Evolutionary conservation across 1,140 invertebrate genomes (phyloP).

Genomic region (Berghia stephanieae): DNA sequence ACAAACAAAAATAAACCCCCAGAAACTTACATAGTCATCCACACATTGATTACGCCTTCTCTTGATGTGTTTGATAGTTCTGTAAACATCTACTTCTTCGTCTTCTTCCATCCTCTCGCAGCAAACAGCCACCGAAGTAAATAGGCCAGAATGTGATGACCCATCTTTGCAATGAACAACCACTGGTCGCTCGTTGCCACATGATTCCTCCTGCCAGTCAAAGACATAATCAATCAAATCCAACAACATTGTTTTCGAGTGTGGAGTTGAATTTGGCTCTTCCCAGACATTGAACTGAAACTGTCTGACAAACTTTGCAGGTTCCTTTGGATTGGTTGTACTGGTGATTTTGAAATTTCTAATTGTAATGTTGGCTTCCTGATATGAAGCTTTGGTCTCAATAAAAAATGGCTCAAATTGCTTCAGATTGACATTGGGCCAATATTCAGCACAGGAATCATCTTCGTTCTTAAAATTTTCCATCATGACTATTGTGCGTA

Average conservation of each 20-base stretch:
- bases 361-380: slow-evolving; percentile 58
- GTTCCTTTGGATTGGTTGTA: slow-evolving; percentile 42
- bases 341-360: slow-evolving; percentile 48
- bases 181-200: slow-evolving; percentile 46
- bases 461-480: slow-evolving; percentile 53
- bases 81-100: slow-evolving; percentile 60
- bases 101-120: slow-evolving; percentile 57
- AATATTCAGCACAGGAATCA: slow-evolving; percentile 60
- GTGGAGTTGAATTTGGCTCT: slow-evolving; percentile 52
- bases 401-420: slow-evolving; percentile 57
- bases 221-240: slow-evolving; percentile 55
- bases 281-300: slow-evolving; percentile 63
- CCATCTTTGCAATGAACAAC: slow-evolving; percentile 64
- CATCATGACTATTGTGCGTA: slow-evolving; percentile 62
- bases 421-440: slow-evolving; percentile 55
- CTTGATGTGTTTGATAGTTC: slow-evolving; percentile 62
- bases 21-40: slow-evolving; percentile 55
- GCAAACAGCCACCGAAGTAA: slow-evolving; percentile 48
- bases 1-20: background rate
- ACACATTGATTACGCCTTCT: slow-evolving; percentile 55
- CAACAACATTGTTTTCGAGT: slow-evolving; percentile 56
- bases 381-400: slow-evolving; percentile 48
- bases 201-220: slow-evolving; percentile 50
- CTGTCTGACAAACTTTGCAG: slow-evolving; percentile 49
- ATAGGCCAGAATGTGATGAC: slow-evolving; percentile 61